Conservation (phyloP, 2,888 invertebrate genomes). For the Odiellus spinosus region DNA sequence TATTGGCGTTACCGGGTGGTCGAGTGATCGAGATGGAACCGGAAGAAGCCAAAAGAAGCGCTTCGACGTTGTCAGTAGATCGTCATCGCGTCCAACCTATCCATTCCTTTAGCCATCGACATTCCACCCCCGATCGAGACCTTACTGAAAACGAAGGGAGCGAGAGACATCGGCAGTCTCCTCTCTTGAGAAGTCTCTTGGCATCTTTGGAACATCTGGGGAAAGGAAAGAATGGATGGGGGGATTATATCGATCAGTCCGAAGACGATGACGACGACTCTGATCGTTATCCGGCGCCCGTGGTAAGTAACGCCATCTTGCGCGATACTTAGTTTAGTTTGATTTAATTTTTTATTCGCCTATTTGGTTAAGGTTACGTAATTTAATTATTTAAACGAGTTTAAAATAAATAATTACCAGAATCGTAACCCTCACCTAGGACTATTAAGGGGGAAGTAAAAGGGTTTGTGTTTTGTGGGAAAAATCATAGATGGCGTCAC, state of each 20-base stretch:
- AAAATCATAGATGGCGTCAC: too few species aligned
- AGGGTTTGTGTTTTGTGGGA: too few species aligned
- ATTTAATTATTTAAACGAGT: too few species aligned
- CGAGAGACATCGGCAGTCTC: constrained; percentile 6
- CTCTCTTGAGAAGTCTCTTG: constrained; percentile 5
- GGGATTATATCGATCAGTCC: background rate
- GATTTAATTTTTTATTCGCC: too few species aligned
- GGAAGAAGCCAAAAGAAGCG: background rate
- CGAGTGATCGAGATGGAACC: background rate
- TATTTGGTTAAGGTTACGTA: too few species aligned
- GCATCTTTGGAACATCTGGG: constrained; percentile 9
- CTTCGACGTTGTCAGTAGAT: background rate
- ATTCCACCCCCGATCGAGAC: background rate
- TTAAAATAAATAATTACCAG: too few species aligned
- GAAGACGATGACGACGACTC: constrained; percentile 5
- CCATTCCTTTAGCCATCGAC: background rate
- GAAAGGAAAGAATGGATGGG: background rate
- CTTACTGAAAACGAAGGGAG: constrained; percentile 7
- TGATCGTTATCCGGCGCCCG: constrained; percentile 6
- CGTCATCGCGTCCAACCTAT: background rate
- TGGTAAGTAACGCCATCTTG: constrained; percentile 4
- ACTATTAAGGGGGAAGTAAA: too few species aligned
- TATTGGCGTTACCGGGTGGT: background rate
- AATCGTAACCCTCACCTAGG: too few species aligned
- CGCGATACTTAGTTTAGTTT: background rate